These are phyloP conservation scores for Asteroscopus sphinx DNA, from an alignment of 2,888 invertebrate species.

Conservation along the genomic window DNA sequence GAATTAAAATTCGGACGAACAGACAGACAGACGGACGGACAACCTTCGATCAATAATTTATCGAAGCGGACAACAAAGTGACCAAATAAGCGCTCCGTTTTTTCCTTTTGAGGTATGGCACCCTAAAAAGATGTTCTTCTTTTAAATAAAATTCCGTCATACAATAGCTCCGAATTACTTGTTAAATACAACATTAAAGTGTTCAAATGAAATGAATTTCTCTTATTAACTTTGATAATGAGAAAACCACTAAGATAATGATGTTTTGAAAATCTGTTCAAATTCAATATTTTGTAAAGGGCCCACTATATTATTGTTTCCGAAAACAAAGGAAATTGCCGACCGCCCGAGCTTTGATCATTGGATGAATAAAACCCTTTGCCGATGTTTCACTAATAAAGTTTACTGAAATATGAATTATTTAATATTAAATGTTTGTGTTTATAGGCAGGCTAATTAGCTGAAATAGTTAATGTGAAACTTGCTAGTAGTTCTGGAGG, in stretches of 20 bases:
- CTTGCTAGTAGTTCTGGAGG: slow-evolving; percentile 40
- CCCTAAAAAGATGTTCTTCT: not conserved
- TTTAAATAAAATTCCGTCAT: slow-evolving; percentile 1
- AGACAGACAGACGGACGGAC: no score
- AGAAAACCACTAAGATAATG: slow-evolving; percentile 52
- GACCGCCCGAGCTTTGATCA: slow-evolving; percentile 60
- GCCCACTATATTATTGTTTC: slow-evolving; percentile 47
- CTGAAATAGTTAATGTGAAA: slow-evolving; percentile 50
- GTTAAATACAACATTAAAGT: slow-evolving; percentile 4
- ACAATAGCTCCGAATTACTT: slow-evolving; percentile 18
- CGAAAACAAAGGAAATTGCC: slow-evolving; percentile 60
- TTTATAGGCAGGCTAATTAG: slow-evolving; percentile 57
- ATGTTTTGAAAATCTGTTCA: slow-evolving; percentile 56
- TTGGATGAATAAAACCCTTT: slow-evolving; percentile 54
- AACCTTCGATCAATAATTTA: no score
- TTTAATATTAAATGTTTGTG: slow-evolving; percentile 45
- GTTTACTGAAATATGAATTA: slow-evolving; percentile 50
- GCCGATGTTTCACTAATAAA: slow-evolving; percentile 57
- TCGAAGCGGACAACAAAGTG: no score
- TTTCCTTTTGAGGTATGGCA: no score
- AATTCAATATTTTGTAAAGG: slow-evolving; percentile 55
- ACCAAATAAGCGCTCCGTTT: no score
- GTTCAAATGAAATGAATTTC: slow-evolving; percentile 32
- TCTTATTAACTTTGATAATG: slow-evolving; percentile 46
- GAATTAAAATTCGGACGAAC: no score